Evolutionary conservation across 1,140 invertebrate species (phyloP).

Genomic region (Drosophila elegans): DNA sequence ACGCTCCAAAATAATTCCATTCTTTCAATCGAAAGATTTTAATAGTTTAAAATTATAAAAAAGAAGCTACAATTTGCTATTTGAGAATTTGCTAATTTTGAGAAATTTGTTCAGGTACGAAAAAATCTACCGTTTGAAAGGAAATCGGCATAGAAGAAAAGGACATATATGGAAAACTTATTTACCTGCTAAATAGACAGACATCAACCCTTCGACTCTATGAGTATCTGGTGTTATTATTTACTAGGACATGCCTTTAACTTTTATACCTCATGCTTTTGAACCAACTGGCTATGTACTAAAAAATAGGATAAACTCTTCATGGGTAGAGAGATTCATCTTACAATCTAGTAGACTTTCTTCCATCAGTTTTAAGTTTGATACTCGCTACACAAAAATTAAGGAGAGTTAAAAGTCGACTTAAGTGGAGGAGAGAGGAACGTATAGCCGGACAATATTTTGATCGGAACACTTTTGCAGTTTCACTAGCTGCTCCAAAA

Average conservation of each 20-base stretch:
- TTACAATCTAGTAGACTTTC: constrained; percentile 15
- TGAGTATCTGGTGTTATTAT: constrained; percentile 20
- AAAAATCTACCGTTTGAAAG: neutral
- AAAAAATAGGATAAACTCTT: constrained; percentile 24
- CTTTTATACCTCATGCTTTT: neutral
- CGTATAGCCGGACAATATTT: constrained; percentile 25
- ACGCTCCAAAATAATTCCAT: too few species aligned
- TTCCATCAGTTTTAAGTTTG: constrained; percentile 7
- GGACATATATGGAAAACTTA: neutral
- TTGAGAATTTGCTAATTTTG: neutral
- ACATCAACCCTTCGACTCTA: constrained; percentile 9
- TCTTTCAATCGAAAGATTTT: too few species aligned
- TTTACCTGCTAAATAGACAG: constrained; percentile 10
- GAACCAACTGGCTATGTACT: constrained; percentile 21
- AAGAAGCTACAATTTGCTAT: neutral
- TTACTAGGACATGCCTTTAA: constrained; percentile 4
- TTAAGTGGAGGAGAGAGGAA: constrained; percentile 21
- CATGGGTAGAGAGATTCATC: constrained; percentile 2
- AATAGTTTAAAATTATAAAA: neutral
- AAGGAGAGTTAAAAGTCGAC: constrained; percentile 3
- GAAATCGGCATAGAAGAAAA: neutral
- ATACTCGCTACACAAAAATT: constrained; percentile 26
- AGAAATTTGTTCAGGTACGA: neutral
- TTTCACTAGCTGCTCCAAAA: constrained; percentile 4
- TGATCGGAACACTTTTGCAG: constrained; percentile 13